These are phyloP conservation scores for Neolamprologus falcicula DNA, from an alignment of 2,113 vertebrate species.

Conservation along the genomic window DNA sequence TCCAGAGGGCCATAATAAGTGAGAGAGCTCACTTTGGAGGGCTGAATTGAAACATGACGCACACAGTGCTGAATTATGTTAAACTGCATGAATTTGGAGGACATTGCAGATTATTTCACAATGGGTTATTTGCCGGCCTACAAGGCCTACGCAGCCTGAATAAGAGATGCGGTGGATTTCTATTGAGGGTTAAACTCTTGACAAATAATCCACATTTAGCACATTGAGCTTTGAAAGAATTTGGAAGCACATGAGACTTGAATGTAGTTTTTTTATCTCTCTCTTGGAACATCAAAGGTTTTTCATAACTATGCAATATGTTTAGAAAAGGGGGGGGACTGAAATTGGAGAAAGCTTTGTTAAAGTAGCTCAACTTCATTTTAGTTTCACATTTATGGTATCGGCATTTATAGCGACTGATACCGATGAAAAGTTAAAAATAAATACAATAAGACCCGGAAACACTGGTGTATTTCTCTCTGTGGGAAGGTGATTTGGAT, in stretches of 20 bases:
- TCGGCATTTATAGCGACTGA: fast-evolving
- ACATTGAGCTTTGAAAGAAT: not conserved
- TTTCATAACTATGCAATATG: not conserved
- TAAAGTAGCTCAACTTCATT: not conserved
- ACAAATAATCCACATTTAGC: not conserved
- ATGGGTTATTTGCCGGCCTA: not conserved
- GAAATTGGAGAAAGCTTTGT: not conserved
- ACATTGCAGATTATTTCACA: not conserved
- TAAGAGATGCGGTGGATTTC: fast-evolving
- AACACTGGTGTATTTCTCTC: not conserved
- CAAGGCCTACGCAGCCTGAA: not conserved
- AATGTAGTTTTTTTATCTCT: not conserved
- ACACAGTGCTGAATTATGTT: not conserved
- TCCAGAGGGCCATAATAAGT: not conserved
- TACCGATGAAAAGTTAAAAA: not conserved
- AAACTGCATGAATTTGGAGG: not conserved
- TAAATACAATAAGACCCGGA: not conserved
- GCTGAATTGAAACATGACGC: not conserved
- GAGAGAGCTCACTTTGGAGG: not conserved
- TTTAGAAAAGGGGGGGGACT: not conserved
- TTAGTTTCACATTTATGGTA: not conserved
- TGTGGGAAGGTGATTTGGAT: not conserved
- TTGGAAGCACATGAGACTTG: not conserved
- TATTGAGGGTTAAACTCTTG: not conserved
- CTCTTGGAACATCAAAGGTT: not conserved